These are phyloP conservation scores for Coreoperca whiteheadi DNA, from an alignment of 2,113 vertebrate genomes.

Conservation along the genomic window DNA sequence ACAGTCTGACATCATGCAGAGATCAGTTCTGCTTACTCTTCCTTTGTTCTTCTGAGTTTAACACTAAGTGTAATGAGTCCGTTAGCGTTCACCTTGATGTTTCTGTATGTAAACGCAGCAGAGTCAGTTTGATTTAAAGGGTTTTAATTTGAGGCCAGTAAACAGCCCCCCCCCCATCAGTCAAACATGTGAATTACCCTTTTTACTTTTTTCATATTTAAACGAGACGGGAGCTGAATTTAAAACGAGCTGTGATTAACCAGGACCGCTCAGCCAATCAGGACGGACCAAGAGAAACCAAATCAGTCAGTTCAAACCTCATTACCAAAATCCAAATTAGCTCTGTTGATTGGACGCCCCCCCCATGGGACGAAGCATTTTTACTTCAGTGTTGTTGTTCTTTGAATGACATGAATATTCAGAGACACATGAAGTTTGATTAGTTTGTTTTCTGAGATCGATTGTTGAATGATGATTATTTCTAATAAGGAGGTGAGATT, in stretches of 20 bases:
- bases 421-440: constrained; percentile 45
- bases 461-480: constrained; percentile 4
- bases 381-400: too few species aligned
- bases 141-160: too few species aligned
- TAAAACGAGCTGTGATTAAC: constrained; percentile 47
- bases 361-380: too few species aligned
- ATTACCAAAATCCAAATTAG: constrained; percentile 44
- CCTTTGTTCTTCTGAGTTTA: too few species aligned
- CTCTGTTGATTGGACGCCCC: constrained; percentile 34
- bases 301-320: constrained; percentile 46
- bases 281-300: constrained; percentile 7
- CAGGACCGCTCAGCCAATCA: constrained; percentile 36
- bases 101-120: too few species aligned
- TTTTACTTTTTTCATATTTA: background rate
- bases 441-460: constrained; percentile 36
- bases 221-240: background rate
- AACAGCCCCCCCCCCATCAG: too few species aligned
- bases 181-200: constrained; percentile 6
- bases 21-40: too few species aligned
- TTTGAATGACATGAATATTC: constrained; percentile 50
- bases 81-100: too few species aligned
- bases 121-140: too few species aligned
- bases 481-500: background rate
- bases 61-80: too few species aligned
- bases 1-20: too few species aligned